Evolutionary conservation across 2,888 invertebrate genomes (phyloP).

Genomic region (Zaprionus bogoriensis): DNA sequence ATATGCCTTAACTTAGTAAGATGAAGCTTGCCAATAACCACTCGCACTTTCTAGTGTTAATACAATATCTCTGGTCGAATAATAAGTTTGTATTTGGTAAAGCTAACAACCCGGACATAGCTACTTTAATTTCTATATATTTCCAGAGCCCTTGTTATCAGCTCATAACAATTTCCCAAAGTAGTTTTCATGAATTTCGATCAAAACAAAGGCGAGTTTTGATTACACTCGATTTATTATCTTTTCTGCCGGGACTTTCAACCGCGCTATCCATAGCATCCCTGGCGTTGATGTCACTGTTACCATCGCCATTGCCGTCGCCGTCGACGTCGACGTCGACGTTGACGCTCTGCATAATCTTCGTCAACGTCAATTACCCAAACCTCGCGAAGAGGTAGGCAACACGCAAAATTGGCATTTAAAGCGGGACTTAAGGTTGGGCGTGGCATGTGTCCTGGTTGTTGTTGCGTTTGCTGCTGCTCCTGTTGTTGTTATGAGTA

Average conservation of each 20-base stretch:
- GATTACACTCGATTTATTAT: background rate
- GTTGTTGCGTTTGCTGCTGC: constrained; percentile 2
- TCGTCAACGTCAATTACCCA: constrained; percentile 74
- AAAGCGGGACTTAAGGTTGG: constrained; percentile 21
- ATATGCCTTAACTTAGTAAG: too few species aligned
- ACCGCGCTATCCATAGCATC: too few species aligned
- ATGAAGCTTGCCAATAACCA: too few species aligned
- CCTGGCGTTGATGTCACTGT: background rate
- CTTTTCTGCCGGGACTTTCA: too few species aligned
- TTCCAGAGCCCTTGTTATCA: background rate
- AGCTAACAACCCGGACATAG: too few species aligned
- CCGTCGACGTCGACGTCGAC: background rate
- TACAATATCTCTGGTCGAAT: too few species aligned
- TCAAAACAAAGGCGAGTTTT: background rate
- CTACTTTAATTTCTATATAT: background rate
- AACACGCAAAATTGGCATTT: constrained; percentile 51
- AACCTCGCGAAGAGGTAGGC: constrained; percentile 36
- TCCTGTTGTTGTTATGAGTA: constrained; percentile 38
- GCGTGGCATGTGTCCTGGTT: constrained; percentile 1
- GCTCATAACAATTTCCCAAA: background rate
- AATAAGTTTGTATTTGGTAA: too few species aligned
- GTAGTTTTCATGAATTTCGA: background rate
- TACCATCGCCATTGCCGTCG: background rate
- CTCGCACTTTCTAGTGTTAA: too few species aligned
- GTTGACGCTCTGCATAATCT: constrained; percentile 57